Percentiles rank a stretch among this genome's conserved stretches.
These are phyloP conservation scores for Drosophila paramelanica DNA, from an alignment of 2,888 invertebrate species.

Conservation along the genomic window DNA sequence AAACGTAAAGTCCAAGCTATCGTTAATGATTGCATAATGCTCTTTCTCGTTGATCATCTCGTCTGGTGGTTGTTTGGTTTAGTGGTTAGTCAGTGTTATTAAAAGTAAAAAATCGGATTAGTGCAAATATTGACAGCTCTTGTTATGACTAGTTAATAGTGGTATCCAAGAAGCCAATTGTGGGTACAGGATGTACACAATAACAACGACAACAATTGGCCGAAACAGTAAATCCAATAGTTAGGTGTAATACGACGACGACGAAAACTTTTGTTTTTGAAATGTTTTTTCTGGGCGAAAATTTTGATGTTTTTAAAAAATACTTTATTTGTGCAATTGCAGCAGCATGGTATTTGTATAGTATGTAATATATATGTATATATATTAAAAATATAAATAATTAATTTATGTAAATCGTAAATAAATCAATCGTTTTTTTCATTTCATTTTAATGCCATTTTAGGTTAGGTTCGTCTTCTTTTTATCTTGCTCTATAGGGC, in stretches of 20 bases:
- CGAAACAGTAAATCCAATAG: conserved; percentile 7
- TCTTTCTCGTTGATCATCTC: conserved; percentile 95
- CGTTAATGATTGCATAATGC: conserved; percentile 95
- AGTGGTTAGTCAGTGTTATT: conserved; percentile 48
- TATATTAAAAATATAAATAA: conserved; percentile 82
- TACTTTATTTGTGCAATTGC: conserved; percentile 84
- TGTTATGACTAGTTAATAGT: conserved; percentile 43
- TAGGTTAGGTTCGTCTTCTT: conserved; percentile 30
- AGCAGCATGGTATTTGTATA: conserved; percentile 79
- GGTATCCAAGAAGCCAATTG: conserved; percentile 39
- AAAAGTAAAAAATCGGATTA: conserved; percentile 58
- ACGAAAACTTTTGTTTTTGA: conserved; percentile 1
- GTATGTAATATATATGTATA: conserved; percentile 63
- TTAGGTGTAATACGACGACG: conserved; percentile 1
- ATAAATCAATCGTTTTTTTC: conserved; percentile 71
- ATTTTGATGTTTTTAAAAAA: conserved; percentile 67
- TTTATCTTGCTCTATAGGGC: conserved; percentile 48
- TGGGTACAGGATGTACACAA: conserved; percentile 28
- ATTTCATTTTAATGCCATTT: conserved; percentile 46
- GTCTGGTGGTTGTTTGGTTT: conserved; percentile 86
- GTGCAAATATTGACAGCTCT: conserved; percentile 40
- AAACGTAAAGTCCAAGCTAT: conserved; percentile 97
- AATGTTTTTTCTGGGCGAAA: background rate
- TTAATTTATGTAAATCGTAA: conserved; percentile 81
- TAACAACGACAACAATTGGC: conserved; percentile 25